These are phyloP conservation scores for Alethe castanea DNA, from an alignment of 2,113 vertebrate species.

Conservation along the genomic window DNA sequence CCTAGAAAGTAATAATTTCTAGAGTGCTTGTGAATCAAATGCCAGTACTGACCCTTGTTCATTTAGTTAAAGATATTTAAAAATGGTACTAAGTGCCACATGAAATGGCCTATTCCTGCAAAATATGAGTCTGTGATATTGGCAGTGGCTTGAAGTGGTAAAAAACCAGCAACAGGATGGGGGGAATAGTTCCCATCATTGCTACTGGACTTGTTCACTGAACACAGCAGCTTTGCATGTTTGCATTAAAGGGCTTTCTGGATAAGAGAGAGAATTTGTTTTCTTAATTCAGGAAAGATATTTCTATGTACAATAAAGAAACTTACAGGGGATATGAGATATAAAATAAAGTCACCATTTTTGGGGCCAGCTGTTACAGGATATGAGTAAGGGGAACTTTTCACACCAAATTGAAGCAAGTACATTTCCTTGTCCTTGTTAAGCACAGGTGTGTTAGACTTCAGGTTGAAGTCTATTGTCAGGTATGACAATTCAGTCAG, in stretches of 20 bases:
- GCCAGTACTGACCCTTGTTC: background rate
- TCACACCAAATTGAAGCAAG: background rate
- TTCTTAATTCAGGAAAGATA: background rate
- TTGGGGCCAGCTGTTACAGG: background rate
- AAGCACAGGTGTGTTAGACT: background rate
- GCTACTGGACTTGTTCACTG: background rate
- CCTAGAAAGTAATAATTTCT: background rate
- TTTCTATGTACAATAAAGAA: background rate
- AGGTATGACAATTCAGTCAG: background rate
- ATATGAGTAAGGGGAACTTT: background rate
- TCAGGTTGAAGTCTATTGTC: background rate
- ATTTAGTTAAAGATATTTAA: background rate
- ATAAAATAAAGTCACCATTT: background rate
- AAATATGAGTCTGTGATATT: background rate
- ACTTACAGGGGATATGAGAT: background rate
- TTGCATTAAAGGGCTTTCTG: background rate
- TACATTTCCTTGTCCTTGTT: background rate
- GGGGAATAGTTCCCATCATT: background rate
- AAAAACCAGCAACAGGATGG: background rate
- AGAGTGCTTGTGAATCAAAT: background rate
- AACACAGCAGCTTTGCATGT: background rate
- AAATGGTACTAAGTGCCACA: background rate
- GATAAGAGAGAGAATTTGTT: background rate
- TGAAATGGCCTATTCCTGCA: background rate
- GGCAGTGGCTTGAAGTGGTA: background rate